Evolutionary conservation across 2,888 invertebrate genomes (phyloP), one percentile per base, ranked within the genome.

Genomic region (Dinocampus coccinellae): DNA sequence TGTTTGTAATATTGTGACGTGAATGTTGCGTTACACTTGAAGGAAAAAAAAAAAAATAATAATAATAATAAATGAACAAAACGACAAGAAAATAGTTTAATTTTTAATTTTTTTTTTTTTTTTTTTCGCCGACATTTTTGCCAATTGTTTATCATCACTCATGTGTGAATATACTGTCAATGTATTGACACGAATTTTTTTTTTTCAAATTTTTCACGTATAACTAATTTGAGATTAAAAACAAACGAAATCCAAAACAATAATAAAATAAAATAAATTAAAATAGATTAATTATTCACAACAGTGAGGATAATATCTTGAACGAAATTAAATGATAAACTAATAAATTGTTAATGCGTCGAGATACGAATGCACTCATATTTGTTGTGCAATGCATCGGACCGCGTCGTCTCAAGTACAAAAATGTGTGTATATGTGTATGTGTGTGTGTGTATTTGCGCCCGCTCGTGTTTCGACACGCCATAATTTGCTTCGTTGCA

Each of bases 401-500:
- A 6, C 20, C 16, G 16, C 47, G 20, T 16, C 3, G 47, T 47
- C 47, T 47, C 47, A 16, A 47, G 47, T 16, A n/a, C 16, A 16
- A 0, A 16, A 47, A 16, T 47, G 47, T 34, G 39, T 61, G 29
- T 26, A 34, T 16, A 47, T 16, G 63, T 16, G 47, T n/a, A n/a
- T n/a, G n/a, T n/a, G 39, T 39, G 47, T 47, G 47, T 34, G 39
- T 61, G 29, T 26, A 34, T 16, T 63, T 16, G 63, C 26, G 47
- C 47, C 39, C 47, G 73, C 71, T 69, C 67, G 72, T 42, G 72
- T 77, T 74, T 76, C 75, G 73, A 73, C 77, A 77, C 69, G 69
- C 72, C 69, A 73, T 73, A 71, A 68, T 75, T 73, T 62, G 47
- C 66, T 73, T 70, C 69, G 64, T 75, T 70, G 70, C 72, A 73